These are phyloP conservation scores for Melanotaenia maccullochi DNA, from an alignment of 2,797 vertebrate genomes.

Conservation along the genomic window DNA sequence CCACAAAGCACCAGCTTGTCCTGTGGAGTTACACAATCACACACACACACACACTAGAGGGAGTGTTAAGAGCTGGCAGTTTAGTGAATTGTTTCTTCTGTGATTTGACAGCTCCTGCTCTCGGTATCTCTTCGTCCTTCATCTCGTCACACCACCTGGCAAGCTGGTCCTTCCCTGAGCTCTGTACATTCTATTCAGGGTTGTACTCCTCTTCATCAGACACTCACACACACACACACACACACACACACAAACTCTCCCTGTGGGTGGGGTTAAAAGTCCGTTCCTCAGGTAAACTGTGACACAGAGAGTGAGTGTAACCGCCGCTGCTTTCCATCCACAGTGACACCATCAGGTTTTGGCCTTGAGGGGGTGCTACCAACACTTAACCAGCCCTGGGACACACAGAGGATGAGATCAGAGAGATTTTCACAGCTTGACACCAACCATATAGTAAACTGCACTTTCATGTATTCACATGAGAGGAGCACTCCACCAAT, in stretches of 20 bases:
- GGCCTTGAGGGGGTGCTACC: slow-evolving; percentile 68
- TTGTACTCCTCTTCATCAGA: slow-evolving; percentile 47
- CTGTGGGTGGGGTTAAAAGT: slow-evolving; percentile 67
- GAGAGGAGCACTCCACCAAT: not conserved
- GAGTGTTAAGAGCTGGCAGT: slow-evolving; percentile 77
- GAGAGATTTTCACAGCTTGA: slow-evolving; percentile 9
- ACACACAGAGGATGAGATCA: slow-evolving; percentile 26
- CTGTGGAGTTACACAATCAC: slow-evolving; percentile 55
- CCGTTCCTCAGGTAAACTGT: slow-evolving; percentile 72
- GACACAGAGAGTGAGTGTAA: slow-evolving; percentile 74
- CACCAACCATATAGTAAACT: not conserved
- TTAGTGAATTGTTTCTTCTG: slow-evolving; percentile 67
- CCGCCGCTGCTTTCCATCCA: slow-evolving; percentile 60
- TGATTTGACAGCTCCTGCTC: slow-evolving; percentile 59
- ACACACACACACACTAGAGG: slow-evolving; percentile 44
- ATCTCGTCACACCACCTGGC: slow-evolving; percentile 48
- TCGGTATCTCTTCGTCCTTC: slow-evolving; percentile 27
- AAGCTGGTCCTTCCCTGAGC: slow-evolving; percentile 80
- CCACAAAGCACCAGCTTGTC: slow-evolving; percentile 65
- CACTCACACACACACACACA: slow-evolving; percentile 54
- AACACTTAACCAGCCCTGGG: slow-evolving; percentile 78
- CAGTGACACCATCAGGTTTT: slow-evolving; percentile 66
- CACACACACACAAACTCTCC: slow-evolving; percentile 50
- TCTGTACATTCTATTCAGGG: slow-evolving; percentile 79
- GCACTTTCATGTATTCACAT: not conserved